Evolutionary conservation across 2,797 vertebrate species (phyloP).

Genomic region (Phylloscopus collybita): DNA sequence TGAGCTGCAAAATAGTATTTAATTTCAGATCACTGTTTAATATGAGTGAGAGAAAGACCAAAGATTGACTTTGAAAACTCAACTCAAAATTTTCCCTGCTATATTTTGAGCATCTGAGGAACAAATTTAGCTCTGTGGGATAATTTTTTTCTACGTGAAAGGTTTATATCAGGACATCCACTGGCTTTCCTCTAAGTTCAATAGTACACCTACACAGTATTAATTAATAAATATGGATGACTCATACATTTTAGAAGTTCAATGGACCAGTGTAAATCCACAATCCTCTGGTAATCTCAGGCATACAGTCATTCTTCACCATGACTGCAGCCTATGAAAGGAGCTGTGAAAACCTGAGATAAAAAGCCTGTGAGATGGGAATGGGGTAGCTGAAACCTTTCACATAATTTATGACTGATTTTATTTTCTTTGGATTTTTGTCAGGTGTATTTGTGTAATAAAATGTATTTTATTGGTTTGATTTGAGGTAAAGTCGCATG

Average conservation of each 20-base stretch:
- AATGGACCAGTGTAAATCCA: slow-evolving; percentile 6
- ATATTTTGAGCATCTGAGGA: background rate
- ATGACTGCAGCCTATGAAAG: background rate
- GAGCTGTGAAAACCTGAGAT: slow-evolving; percentile 45
- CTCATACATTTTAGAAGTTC: background rate
- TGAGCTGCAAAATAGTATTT: background rate
- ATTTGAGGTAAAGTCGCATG: background rate
- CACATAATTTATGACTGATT: background rate
- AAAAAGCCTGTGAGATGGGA: background rate
- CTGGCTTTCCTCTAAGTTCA: background rate
- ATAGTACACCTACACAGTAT: background rate
- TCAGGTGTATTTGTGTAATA: background rate
- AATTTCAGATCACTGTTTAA: background rate
- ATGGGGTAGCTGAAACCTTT: background rate
- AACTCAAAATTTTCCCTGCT: background rate
- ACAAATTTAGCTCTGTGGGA: background rate
- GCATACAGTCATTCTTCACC: background rate
- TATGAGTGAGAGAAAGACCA: background rate
- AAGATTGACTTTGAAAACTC: background rate
- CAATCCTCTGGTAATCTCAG: slow-evolving; percentile 17
- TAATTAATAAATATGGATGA: slow-evolving; percentile 21
- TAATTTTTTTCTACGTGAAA: background rate
- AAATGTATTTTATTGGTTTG: background rate
- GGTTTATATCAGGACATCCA: background rate
- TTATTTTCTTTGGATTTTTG: background rate